phyloP scores from a whole-genome alignment of 2,797 vertebrate genomes.

The Antrozous pallidus region DNA sequence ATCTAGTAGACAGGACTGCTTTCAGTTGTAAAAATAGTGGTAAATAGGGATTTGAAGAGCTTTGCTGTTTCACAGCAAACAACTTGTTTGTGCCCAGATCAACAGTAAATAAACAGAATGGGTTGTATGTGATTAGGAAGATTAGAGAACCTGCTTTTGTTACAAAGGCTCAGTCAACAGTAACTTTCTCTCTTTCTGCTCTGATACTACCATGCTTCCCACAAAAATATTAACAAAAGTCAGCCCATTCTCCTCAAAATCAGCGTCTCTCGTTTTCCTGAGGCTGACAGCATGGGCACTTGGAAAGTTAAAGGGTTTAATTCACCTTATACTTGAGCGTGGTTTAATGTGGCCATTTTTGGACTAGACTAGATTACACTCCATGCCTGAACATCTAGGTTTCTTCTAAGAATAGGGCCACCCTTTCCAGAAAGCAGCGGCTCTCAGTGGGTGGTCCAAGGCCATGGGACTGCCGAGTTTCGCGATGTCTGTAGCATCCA shows the following conservation, averaged over 20 bases:
- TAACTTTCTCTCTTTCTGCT: not conserved
- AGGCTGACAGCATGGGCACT: not conserved
- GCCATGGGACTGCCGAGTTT: not conserved
- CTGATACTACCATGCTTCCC: not conserved
- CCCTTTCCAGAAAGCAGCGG: not conserved
- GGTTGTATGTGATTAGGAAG: not conserved
- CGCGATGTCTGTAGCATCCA: not conserved
- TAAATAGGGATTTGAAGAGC: not conserved
- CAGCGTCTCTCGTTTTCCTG: not conserved
- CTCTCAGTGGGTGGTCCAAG: not conserved
- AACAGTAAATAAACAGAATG: not conserved
- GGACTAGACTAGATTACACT: not conserved
- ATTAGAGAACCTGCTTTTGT: not conserved
- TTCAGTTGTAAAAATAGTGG: not conserved
- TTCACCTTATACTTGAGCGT: not conserved
- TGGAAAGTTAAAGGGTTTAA: not conserved
- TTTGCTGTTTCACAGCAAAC: not conserved
- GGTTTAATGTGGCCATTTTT: not conserved
- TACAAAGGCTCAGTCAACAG: not conserved
- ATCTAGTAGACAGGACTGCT: not conserved
- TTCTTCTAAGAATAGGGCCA: not conserved
- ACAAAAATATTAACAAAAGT: not conserved
- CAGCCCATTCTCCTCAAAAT: not conserved
- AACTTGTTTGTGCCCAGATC: slow-evolving; percentile 37
- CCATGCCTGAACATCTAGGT: not conserved